Conservation (phyloP, 2,797 vertebrate genomes). For the Eospalax fontanierii region DNA sequence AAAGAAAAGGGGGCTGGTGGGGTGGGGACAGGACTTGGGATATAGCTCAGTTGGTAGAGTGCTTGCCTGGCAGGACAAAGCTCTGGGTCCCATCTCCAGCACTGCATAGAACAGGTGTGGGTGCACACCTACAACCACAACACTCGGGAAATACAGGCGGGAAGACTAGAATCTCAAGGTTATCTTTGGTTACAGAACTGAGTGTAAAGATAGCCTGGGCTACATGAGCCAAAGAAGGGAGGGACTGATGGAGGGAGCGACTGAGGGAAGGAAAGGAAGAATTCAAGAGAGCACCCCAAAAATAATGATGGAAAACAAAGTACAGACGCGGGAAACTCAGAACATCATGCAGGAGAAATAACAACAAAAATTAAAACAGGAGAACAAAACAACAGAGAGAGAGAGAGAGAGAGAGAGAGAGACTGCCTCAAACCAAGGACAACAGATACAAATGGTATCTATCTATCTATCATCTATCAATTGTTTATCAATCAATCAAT, state of each 20-base stretch:
- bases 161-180: neutral
- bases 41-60: neutral
- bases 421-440: too few relatives aligned
- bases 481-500: too few relatives aligned
- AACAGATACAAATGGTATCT: too few relatives aligned
- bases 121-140: too few relatives aligned
- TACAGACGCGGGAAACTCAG: neutral
- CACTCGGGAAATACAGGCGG: neutral
- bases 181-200: neutral
- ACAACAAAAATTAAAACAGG: neutral
- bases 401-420: too few relatives aligned
- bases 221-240: neutral
- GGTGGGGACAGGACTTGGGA: neutral
- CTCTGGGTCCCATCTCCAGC: neutral
- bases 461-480: too few relatives aligned
- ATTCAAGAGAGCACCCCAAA: neutral
- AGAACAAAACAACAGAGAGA: too few relatives aligned
- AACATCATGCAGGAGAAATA: neutral
- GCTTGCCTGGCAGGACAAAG: neutral
- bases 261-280: neutral
- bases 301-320: neutral
- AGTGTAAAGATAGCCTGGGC: neutral
- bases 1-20: neutral
- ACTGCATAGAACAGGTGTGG: neutral
- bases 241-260: neutral